Evolutionary conservation across 30 jellyfish, hydroid and myxozoan genomes (phyloP).

Genomic region (Pseudorhiza aurosa): DNA sequence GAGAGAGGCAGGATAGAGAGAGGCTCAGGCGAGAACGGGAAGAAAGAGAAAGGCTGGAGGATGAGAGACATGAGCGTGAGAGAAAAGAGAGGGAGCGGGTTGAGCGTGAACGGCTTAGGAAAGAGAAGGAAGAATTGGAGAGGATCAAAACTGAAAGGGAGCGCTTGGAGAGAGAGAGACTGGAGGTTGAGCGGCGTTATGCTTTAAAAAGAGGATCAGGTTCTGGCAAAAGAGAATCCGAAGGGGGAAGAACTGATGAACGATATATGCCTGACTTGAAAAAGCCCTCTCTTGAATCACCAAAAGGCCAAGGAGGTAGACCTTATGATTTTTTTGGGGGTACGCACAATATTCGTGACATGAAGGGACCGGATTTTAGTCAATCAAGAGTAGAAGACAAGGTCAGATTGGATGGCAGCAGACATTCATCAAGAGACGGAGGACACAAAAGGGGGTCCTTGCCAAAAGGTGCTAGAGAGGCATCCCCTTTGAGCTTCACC

Average conservation of each 20-base stretch:
- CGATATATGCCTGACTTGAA: conserved; percentile 63
- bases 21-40: conserved; percentile 77
- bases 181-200: conserved; percentile 75
- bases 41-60: conserved; percentile 87
- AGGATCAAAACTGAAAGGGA: conserved; percentile 90
- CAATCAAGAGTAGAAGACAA: conserved; percentile 34
- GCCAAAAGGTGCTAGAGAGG: conserved; percentile 28
- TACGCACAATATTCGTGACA: conserved; percentile 23
- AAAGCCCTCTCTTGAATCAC: conserved; percentile 40
- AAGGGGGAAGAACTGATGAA: conserved; percentile 6
- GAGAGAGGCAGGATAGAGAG: conserved; percentile 87
- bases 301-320: conserved; percentile 30
- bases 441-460: conserved; percentile 27
- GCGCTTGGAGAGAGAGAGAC: conserved; percentile 87
- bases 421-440: conserved; percentile 59
- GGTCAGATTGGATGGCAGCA: conserved; percentile 24
- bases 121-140: conserved; percentile 75
- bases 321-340: conserved; percentile 64
- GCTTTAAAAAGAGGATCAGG: conserved; percentile 65
- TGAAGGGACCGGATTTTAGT: conserved; percentile 11
- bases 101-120: conserved; percentile 81
- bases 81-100: conserved; percentile 86
- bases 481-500: conserved; percentile 19
- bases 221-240: conserved; percentile 44
- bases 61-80: conserved; percentile 89